These are phyloP conservation scores for Xerus inauris DNA, from an alignment of 2,113 vertebrate genomes.

Conservation along the genomic window DNA sequence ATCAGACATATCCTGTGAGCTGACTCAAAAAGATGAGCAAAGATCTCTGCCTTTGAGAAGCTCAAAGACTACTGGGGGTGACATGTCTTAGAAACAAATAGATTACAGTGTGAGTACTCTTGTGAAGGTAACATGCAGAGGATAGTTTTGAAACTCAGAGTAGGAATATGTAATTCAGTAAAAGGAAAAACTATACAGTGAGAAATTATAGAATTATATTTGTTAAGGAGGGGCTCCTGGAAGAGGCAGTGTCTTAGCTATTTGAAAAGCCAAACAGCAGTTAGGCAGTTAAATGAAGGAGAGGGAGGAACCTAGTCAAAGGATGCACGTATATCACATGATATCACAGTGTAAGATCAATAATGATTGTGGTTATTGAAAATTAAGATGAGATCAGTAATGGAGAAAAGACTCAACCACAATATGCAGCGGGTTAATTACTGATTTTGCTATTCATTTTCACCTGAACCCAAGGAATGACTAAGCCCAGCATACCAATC, in stretches of 20 bases:
- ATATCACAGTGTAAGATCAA: neutral
- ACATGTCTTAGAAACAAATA: neutral
- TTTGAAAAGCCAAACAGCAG: neutral
- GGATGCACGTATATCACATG: neutral
- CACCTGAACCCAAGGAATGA: neutral
- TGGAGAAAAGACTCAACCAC: neutral
- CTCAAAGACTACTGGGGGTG: neutral
- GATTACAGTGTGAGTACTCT: neutral
- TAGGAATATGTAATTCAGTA: neutral
- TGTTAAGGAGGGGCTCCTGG: neutral
- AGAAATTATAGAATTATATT: neutral
- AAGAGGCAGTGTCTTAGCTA: neutral
- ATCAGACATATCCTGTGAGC: neutral
- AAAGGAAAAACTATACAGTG: constrained; percentile 7
- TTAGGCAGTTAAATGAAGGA: neutral
- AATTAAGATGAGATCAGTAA: neutral
- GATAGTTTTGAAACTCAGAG: neutral
- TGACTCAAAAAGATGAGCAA: neutral
- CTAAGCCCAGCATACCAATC: neutral
- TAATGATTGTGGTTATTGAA: neutral
- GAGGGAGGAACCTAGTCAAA: neutral
- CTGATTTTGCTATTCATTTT: constrained; percentile 17
- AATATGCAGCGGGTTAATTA: neutral
- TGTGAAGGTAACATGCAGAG: neutral
- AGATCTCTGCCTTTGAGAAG: neutral